A percentile compares a stretch with the other conserved stretches of the same genome.
These are phyloP conservation scores for Brachyptera putata DNA, from an alignment of 2,888 invertebrate species.

Conservation along the genomic window DNA sequence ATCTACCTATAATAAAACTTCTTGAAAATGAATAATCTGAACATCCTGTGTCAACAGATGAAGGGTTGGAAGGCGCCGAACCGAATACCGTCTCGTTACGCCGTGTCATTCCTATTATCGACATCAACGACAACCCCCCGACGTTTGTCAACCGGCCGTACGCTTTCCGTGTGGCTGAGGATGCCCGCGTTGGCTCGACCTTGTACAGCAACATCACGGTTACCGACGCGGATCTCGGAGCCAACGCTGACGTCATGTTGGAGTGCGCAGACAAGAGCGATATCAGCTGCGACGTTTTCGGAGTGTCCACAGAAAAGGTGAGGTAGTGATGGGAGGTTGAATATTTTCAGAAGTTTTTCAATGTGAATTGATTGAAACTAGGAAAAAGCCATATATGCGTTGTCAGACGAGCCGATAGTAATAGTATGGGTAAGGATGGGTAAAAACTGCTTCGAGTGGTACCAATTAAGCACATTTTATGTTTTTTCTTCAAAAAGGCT, in stretches of 20 bases:
- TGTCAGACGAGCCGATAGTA: too few species aligned
- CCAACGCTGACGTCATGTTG: conserved; percentile 65
- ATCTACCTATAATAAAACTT: too few species aligned
- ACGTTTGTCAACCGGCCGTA: conserved; percentile 70
- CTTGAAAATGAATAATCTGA: too few species aligned
- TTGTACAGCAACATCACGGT: conserved; percentile 62
- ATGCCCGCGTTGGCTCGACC: conserved; percentile 58
- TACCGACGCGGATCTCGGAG: conserved; percentile 67
- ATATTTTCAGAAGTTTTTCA: too few species aligned
- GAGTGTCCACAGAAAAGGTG: conserved; percentile 61
- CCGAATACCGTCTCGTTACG: conserved; percentile 75
- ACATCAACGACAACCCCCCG: conserved; percentile 78
- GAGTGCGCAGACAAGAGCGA: conserved; percentile 57
- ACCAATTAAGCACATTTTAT: too few species aligned
- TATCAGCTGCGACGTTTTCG: conserved; percentile 67
- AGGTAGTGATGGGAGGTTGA: too few species aligned
- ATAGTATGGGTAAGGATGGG: too few species aligned
- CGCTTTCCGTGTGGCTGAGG: conserved; percentile 62
- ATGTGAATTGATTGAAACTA: too few species aligned
- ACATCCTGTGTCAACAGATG: conserved; percentile 48
- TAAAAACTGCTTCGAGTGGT: too few species aligned
- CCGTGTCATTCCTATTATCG: conserved; percentile 69
- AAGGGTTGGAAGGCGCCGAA: conserved; percentile 63
- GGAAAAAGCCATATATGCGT: too few species aligned
- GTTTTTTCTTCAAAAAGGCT: too few species aligned